These are phyloP conservation scores for Scolanthus callimorphus DNA, from an alignment of 92 coral and sea anemone genomes.

Conservation along the genomic window DNA sequence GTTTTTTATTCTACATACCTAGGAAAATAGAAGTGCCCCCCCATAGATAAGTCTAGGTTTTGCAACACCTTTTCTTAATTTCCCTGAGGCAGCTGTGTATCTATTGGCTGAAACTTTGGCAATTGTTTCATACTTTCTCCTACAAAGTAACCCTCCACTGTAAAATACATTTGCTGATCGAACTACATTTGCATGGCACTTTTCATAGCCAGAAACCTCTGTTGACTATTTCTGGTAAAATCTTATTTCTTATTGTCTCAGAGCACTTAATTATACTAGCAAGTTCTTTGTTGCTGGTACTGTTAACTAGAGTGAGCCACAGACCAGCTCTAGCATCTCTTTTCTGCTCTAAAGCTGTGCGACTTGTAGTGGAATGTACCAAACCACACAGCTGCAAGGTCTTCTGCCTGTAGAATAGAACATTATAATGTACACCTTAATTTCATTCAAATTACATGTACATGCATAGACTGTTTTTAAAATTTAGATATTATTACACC, in stretches of 20 bases:
- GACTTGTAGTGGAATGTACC: background rate
- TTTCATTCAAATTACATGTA: too few species aligned
- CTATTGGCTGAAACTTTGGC: slow-evolving; percentile 4
- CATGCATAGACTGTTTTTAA: too few species aligned
- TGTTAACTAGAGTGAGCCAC: background rate
- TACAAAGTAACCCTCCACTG: background rate
- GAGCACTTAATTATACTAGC: background rate
- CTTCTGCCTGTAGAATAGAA: background rate
- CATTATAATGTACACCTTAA: too few species aligned
- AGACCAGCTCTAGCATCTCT: background rate
- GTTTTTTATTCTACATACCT: slow-evolving; percentile 7
- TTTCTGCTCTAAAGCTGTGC: background rate
- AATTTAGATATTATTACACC: too few species aligned
- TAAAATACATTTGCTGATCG: slow-evolving; percentile 4
- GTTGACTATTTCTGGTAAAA: slow-evolving; percentile 3
- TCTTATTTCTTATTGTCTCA: background rate
- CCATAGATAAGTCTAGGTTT: slow-evolving; percentile 1
- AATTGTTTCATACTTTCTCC: slow-evolving; percentile 11
- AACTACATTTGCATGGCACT: background rate
- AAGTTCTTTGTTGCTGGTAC: slow-evolving; percentile 1
- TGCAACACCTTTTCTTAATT: background rate
- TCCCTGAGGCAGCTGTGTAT: background rate
- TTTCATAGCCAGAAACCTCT: background rate
- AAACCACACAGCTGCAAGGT: background rate
- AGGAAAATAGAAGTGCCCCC: background rate